Percentiles rank a stretch among this genome's conserved stretches.
Conservation (phyloP, 2,797 vertebrate species). For the Anomalospiza imberbis region DNA sequence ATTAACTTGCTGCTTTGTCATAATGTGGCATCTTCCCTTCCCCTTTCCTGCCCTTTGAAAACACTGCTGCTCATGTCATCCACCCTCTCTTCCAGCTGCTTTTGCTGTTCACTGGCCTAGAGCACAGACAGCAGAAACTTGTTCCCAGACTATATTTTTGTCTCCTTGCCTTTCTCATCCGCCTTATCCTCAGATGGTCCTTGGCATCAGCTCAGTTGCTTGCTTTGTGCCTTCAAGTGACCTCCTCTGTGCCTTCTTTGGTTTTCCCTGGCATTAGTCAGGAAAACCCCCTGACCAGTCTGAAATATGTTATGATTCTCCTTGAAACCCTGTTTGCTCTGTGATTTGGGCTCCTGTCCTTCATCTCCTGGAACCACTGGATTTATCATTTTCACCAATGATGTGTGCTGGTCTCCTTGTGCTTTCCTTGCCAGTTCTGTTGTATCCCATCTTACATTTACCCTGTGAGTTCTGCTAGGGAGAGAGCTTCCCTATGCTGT, state of each 20-base stretch:
- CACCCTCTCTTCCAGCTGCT: background rate
- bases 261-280: background rate
- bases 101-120: background rate
- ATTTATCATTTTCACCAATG: background rate
- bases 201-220: background rate
- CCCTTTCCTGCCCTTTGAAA: background rate
- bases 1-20: background rate
- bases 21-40: background rate
- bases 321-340: background rate
- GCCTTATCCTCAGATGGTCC: fast-evolving
- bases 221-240: background rate
- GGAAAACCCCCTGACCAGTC: background rate
- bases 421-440: background rate
- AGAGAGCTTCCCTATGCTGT: background rate
- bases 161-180: background rate
- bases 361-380: background rate
- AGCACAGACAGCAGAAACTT: background rate
- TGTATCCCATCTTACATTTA: background rate
- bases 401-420: background rate
- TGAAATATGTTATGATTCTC: background rate
- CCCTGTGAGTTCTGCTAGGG: background rate
- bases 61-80: background rate
- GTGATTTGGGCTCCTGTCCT: background rate
- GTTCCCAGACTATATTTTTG: background rate
- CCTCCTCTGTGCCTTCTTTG: background rate